Conservation (phyloP, 2,113 vertebrate genomes). For the Euleptes europaea region DNA sequence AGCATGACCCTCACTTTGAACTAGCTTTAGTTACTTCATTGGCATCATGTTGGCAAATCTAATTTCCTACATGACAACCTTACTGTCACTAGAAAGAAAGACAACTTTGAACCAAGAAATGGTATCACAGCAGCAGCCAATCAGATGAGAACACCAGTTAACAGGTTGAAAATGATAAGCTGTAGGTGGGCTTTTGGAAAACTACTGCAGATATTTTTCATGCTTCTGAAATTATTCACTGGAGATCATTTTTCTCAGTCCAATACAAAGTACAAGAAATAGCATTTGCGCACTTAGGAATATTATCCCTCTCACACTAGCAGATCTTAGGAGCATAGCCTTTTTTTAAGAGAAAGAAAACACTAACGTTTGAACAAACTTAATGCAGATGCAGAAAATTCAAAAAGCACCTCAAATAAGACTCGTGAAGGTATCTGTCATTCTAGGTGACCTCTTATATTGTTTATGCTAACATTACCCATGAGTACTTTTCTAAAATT, state of each 20-base stretch:
- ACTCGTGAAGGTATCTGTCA: conserved; percentile 11
- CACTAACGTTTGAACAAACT: background rate
- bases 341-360: background rate
- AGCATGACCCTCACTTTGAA: too few species aligned
- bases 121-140: background rate
- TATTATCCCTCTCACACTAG: background rate
- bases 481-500: background rate
- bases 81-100: background rate
- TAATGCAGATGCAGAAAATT: background rate
- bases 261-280: too few species aligned
- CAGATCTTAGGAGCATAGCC: background rate
- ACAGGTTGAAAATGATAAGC: background rate
- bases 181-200: too few species aligned
- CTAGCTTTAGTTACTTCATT: too few species aligned
- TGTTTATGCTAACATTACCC: conserved; percentile 12
- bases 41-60: background rate
- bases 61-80: background rate
- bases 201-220: background rate
- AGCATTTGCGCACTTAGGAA: background rate
- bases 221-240: background rate
- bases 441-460: conserved; percentile 20
- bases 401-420: background rate
- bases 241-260: background rate
- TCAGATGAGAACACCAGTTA: background rate
- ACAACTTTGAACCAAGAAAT: background rate